Base-by-base conservation (phyloP, 1,140 invertebrate genomes). In the Nebria ingens region DNA sequence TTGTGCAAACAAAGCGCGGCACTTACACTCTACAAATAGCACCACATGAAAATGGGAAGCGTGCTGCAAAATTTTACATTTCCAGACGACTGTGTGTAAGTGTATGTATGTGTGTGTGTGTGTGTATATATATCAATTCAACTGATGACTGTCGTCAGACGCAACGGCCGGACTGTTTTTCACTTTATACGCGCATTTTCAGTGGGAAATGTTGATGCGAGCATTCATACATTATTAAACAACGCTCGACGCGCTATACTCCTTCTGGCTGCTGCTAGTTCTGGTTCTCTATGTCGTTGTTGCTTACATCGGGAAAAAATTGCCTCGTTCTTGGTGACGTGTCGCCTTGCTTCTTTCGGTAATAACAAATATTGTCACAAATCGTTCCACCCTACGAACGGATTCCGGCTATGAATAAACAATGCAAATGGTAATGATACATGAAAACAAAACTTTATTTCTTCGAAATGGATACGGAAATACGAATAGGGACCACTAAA, bases 31-130 rank as follows among this genome's bases (percentile, higher is more conserved):
- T 45, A 45, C 40, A 45, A 45, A 45, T 45, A 45, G 40, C 40
- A 4, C 40, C 40, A n/a, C n/a, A 45, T 45, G 40, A 45, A 45
- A 45, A 45, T 17, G n/a, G n/a, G n/a, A n/a, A n/a, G n/a, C n/a
- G n/a, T n/a, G 40, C 40, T 45, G 40, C 40, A 45, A 45, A n/a
- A 45, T 45, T 45, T 45, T 45, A 45, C 40, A 45, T 45, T 45
- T 45, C 17, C 40, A 17, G n/a, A n/a, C n/a, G n/a, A n/a, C n/a
- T n/a, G n/a, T n/a, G n/a, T n/a, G n/a, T n/a, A n/a, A n/a, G n/a
- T n/a, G n/a, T n/a, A n/a, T n/a, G n/a, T n/a, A n/a, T n/a, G n/a
- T n/a, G n/a, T n/a, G n/a, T n/a, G n/a, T n/a, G n/a, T n/a, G n/a
- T n/a, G n/a, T n/a, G n/a, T n/a, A n/a, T n/a, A 12, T 45, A 17